Evolutionary conservation across 2,888 invertebrate species (phyloP), one percentile per base, ranked within the genome.

Genomic region (Vanessa cardui): DNA sequence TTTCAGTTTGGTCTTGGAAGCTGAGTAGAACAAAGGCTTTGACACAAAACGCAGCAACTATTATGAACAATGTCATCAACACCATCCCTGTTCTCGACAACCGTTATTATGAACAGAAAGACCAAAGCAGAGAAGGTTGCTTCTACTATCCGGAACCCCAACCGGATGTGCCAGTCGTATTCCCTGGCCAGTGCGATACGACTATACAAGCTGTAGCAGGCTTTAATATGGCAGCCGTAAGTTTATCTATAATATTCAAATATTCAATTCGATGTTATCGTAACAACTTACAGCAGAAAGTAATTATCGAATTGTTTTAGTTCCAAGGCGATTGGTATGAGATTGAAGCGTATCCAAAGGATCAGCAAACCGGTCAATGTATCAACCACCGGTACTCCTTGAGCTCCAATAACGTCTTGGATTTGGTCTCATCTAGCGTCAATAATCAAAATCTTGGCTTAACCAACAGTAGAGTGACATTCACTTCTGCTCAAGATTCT

Each of bases 131-230:
- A 4, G 76, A 72, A 6, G 86, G 79, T 16, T 85, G 84, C 66
- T 86, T 86, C 77, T 85, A 83, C 69, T 83, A 73, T 74, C 86
- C 85, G 0, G 81, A 79, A 26, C 80, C 80, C 0, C 68, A 73
- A 1, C 75, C 76, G 3, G 83, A 80, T 4, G 72, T 74, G 0
- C 80, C 82, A 0, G 85, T 84, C 0, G 72, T 77, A 6, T 85
- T 85, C 76, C 78, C 83, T 15, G 90, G 89, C 52, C 83, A 83
- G 33, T 90, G 90, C 62, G 82, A 88, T 64, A 50, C 72, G 1
- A 81, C n/a, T 21, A 81, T 88, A 31, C 62, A 74, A n/a, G 85
- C 81, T 15, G 76, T 82, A 0, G 68, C 77, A 0, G 78, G 83
- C 68, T 89, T 89, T 50, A 75, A 83, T 69, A 68, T 82, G 45